Conservation (phyloP, 2,888 invertebrate genomes). For the Lochmaea capreae region DNA sequence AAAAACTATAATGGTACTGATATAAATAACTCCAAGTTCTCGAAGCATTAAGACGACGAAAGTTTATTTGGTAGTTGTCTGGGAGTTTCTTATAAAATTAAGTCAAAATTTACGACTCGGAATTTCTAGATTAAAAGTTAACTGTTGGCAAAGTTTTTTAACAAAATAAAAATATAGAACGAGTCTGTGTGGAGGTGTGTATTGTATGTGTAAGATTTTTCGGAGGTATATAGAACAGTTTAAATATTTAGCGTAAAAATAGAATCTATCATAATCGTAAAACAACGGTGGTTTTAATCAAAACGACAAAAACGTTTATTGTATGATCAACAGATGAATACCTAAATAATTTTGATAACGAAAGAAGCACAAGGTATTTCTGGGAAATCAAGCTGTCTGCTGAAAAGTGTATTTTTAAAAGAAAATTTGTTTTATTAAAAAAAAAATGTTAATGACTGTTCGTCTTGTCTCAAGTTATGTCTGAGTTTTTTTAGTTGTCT, state of each 20-base stretch:
- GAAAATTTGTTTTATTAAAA: no score
- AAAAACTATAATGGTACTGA: no score
- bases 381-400: no score
- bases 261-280: conserved; percentile 3
- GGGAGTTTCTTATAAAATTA: background rate
- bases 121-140: background rate
- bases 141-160: background rate
- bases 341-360: background rate
- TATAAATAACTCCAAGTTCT: no score
- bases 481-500: background rate
- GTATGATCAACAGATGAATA: background rate
- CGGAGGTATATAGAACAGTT: conserved; percentile 1
- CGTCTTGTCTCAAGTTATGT: no score
- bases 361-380: background rate
- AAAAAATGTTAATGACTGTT: no score
- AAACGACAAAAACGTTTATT: conserved; percentile 4
- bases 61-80: background rate
- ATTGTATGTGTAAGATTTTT: conserved; percentile 2
- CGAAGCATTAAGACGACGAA: background rate
- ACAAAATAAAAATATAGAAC: background rate
- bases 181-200: background rate
- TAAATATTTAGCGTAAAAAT: conserved; percentile 11
- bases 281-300: background rate
- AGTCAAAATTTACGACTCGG: background rate
- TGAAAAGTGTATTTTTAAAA: no score